A percentile compares a stretch with the other conserved stretches of the same genome.
Conservation (phyloP, 2,888 invertebrate species). For the Asteroscopus sphinx region DNA sequence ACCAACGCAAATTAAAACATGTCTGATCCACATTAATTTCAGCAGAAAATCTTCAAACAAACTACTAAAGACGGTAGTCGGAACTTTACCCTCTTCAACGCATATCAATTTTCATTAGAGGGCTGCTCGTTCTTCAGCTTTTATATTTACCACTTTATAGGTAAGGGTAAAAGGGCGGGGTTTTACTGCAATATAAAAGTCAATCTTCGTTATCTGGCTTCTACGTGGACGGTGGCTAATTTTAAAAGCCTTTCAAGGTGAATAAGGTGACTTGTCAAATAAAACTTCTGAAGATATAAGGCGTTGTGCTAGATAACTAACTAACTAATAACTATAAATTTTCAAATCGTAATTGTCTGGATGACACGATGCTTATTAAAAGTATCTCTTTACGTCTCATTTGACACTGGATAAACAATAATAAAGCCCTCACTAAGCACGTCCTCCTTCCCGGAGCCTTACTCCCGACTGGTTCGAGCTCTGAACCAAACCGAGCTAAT, state of each 20-base stretch:
- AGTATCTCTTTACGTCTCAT: no score
- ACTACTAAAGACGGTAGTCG: neutral
- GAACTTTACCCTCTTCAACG: conserved; percentile 22
- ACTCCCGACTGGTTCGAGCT: no score
- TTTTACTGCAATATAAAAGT: conserved; percentile 71
- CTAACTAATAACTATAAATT: no score
- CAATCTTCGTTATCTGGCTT: conserved; percentile 72
- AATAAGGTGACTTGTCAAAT: conserved; percentile 51
- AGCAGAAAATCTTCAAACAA: neutral
- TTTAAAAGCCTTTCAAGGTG: conserved; percentile 64
- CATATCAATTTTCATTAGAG: conserved; percentile 55
- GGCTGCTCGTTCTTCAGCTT: conserved; percentile 22
- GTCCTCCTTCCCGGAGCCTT: no score
- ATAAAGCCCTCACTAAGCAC: no score
- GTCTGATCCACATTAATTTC: neutral
- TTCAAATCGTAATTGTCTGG: neutral
- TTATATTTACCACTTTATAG: conserved; percentile 48
- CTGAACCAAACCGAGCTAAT: no score
- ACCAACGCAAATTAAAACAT: neutral
- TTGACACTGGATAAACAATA: no score
- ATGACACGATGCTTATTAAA: neutral
- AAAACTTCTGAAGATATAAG: conserved; percentile 27
- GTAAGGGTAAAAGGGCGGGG: conserved; percentile 47
- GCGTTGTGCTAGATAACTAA: conserved; percentile 8
- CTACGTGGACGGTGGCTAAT: conserved; percentile 58